A percentile compares a stretch with the other conserved stretches of the same genome.
Evolutionary conservation across 2,888 invertebrate genomes (phyloP).

Genomic region (Tetragnatha montana): DNA sequence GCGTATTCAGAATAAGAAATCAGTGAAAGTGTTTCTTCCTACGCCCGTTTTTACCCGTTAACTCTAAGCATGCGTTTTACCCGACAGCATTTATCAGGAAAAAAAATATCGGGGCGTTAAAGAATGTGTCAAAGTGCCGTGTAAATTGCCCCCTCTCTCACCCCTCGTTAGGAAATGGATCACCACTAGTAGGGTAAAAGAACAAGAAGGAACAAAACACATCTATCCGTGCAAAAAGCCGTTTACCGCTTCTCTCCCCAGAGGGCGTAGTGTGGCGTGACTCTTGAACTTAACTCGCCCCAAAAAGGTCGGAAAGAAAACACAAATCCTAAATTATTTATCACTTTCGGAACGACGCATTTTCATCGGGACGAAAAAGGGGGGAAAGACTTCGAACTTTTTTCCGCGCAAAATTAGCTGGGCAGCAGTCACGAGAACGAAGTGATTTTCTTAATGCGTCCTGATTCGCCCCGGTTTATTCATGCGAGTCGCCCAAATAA

Average conservation of each 20-base stretch:
- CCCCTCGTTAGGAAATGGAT: conserved; percentile 35
- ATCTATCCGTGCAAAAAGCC: conserved; percentile 42
- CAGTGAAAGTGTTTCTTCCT: neutral
- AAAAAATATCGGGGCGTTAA: neutral
- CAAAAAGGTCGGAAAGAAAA: conserved; percentile 17
- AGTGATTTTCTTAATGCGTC: conserved; percentile 48
- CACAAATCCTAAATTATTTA: conserved; percentile 60
- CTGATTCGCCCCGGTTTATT: conserved; percentile 33
- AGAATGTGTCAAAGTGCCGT: neutral
- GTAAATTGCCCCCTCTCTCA: neutral
- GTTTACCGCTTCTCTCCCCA: conserved; percentile 15
- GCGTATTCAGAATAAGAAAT: neutral
- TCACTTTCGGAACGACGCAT: conserved; percentile 39
- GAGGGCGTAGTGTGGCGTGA: conserved; percentile 32
- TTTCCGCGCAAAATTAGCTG: conserved; percentile 31
- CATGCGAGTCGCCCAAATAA: conserved; percentile 9
- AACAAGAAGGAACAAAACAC: conserved; percentile 16
- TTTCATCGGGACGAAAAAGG: conserved; percentile 41
- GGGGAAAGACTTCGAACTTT: neutral
- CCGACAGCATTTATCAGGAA: neutral
- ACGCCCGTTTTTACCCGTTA: neutral
- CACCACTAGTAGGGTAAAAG: neutral
- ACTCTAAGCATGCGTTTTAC: neutral
- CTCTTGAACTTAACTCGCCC: neutral
- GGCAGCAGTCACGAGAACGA: conserved; percentile 34